phyloP scores from a whole-genome alignment of 2,113 vertebrate genomes.

The Rhinolophus sinicus region DNA sequence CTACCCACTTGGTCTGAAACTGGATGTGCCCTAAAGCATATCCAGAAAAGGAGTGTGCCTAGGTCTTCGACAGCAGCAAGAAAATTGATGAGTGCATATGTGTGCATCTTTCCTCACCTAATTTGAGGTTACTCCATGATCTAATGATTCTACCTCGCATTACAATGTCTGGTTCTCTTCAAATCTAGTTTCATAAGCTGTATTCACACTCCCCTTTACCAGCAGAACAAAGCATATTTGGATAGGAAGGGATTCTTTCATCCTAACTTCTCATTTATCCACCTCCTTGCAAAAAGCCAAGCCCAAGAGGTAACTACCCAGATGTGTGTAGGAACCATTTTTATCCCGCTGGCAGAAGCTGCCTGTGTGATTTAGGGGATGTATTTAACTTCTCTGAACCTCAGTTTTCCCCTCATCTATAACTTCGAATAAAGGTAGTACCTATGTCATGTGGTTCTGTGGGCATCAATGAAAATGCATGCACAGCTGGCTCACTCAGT shows the following conservation, averaged over 20 bases:
- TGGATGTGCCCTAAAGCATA: background rate
- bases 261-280: background rate
- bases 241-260: background rate
- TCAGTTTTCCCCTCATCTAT: background rate
- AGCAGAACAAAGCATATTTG: background rate
- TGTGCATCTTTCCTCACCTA: background rate
- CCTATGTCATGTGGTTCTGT: background rate
- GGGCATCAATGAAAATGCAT: background rate
- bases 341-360: background rate
- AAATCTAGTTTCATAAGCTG: background rate
- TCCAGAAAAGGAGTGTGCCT: background rate
- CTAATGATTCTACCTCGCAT: background rate
- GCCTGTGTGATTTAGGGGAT: background rate
- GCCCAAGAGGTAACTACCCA: background rate
- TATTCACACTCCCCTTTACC: background rate
- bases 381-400: background rate
- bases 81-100: background rate
- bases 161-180: background rate
- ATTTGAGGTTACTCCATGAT: background rate
- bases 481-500: fast-evolving
- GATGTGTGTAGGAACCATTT: background rate
- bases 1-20: background rate
- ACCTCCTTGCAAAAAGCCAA: background rate
- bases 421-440: background rate
- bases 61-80: background rate